These are phyloP conservation scores for Parasteatoda lunata DNA, from an alignment of 2,888 invertebrate species.

Conservation along the genomic window DNA sequence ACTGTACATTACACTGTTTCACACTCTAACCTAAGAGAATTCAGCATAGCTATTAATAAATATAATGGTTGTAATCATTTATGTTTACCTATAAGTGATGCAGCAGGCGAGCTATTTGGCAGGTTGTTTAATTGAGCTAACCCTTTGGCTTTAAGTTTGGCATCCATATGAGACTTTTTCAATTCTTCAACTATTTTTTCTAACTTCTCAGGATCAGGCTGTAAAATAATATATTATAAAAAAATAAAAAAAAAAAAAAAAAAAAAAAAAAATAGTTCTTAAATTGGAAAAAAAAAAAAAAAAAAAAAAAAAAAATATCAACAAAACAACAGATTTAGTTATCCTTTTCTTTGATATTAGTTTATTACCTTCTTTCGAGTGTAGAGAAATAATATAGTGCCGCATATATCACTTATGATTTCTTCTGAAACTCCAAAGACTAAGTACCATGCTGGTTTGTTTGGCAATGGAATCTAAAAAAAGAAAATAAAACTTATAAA, in stretches of 20 bases:
- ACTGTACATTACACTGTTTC: too few relatives aligned
- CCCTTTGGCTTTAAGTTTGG: constrained; percentile 74
- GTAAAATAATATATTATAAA: constrained; percentile 22
- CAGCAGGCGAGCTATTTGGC: constrained; percentile 50
- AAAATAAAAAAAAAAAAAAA: neutral
- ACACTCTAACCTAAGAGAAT: too few relatives aligned
- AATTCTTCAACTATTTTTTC: constrained; percentile 85
- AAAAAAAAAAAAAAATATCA: neutral
- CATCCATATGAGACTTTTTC: constrained; percentile 82
- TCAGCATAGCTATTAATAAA: too few relatives aligned
- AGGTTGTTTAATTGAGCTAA: constrained; percentile 35
- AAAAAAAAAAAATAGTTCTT: neutral
- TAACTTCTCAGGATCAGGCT: constrained; percentile 82
- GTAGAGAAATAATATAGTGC: constrained; percentile 88
- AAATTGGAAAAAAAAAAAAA: neutral
- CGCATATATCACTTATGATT: constrained; percentile 88
- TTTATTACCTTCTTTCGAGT: constrained; percentile 83
- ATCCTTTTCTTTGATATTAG: too few relatives aligned
- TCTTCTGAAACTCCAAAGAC: constrained; percentile 89
- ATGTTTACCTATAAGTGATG: too few relatives aligned
- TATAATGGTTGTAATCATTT: neutral
- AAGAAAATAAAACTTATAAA: too few relatives aligned
- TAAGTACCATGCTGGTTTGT: constrained; percentile 90
- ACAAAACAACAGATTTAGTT: too few relatives aligned
- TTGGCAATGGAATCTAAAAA: constrained; percentile 82